Conservation (phyloP, 2,113 vertebrate genomes). For the Scytalopus superciliaris region DNA sequence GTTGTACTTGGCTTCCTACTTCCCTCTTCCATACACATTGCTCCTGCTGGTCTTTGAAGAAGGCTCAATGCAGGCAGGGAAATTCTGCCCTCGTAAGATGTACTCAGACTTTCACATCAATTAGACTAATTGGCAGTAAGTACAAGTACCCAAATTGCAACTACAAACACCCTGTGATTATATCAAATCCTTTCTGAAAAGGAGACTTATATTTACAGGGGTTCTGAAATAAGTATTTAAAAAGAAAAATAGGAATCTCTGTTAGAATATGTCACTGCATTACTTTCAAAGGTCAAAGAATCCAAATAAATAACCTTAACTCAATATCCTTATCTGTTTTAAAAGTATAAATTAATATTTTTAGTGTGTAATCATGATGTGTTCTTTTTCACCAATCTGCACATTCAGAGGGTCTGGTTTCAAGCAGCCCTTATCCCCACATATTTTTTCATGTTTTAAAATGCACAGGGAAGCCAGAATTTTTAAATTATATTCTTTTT, state of each 20-base stretch:
- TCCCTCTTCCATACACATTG: background rate
- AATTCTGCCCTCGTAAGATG: background rate
- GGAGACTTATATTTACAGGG: background rate
- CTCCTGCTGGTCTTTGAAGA: background rate
- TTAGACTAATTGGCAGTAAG: slow-evolving; percentile 33
- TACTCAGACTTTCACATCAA: slow-evolving; percentile 16
- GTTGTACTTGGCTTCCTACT: background rate
- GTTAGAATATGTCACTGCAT: background rate
- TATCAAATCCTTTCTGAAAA: background rate
- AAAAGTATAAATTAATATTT: background rate
- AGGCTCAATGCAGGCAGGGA: background rate
- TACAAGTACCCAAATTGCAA: background rate
- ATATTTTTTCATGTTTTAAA: background rate
- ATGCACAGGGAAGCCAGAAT: background rate
- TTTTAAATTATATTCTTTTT: background rate
- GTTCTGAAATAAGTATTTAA: background rate
- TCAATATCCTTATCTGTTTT: background rate
- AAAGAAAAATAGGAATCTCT: background rate
- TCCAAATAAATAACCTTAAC: background rate
- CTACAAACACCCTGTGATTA: background rate
- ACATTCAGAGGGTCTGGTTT: background rate
- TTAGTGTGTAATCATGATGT: background rate
- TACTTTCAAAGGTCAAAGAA: background rate
- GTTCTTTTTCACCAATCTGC: background rate
- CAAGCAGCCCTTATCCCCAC: background rate